Conservation (phyloP, 37 sponge, comb jelly and placozoan species). For the Chondrosia reniformis region DNA sequence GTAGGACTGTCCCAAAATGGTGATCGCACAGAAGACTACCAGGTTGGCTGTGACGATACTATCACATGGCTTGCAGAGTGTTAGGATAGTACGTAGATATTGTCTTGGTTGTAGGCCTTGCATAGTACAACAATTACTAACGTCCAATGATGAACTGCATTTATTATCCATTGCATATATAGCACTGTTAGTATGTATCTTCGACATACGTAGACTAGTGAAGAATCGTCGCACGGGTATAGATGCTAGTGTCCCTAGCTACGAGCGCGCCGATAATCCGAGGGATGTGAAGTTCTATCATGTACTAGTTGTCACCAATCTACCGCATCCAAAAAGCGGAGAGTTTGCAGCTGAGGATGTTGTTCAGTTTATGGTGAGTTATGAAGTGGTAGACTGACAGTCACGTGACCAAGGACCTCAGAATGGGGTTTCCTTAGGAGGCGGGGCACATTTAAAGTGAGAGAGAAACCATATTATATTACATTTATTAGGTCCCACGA, state of each 20-base stretch:
- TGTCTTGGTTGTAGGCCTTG: no score
- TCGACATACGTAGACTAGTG: conserved; percentile 17
- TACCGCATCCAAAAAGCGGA: conserved; percentile 49
- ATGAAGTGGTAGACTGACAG: background rate
- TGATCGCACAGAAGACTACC: no score
- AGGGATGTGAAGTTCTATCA: conserved; percentile 67
- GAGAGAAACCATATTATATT: background rate
- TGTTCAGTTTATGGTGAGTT: conserved; percentile 74
- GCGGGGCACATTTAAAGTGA: background rate
- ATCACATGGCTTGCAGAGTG: no score
- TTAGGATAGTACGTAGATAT: no score
- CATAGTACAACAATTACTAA: no score
- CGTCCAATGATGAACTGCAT: no score
- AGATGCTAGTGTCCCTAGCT: conserved; percentile 53
- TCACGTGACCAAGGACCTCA: background rate
- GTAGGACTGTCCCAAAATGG: no score
- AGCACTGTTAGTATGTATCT: no score
- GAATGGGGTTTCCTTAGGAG: background rate
- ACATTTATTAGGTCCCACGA: conserved; percentile 40
- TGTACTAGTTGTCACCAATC: conserved; percentile 60
- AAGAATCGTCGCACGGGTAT: conserved; percentile 55
- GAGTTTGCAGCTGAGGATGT: conserved; percentile 52
- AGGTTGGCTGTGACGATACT: no score
- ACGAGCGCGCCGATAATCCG: conserved; percentile 32
- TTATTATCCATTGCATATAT: no score